These are phyloP conservation scores for Phrynosoma platyrhinos DNA, from an alignment of 2,113 vertebrate species.

Conservation along the genomic window DNA sequence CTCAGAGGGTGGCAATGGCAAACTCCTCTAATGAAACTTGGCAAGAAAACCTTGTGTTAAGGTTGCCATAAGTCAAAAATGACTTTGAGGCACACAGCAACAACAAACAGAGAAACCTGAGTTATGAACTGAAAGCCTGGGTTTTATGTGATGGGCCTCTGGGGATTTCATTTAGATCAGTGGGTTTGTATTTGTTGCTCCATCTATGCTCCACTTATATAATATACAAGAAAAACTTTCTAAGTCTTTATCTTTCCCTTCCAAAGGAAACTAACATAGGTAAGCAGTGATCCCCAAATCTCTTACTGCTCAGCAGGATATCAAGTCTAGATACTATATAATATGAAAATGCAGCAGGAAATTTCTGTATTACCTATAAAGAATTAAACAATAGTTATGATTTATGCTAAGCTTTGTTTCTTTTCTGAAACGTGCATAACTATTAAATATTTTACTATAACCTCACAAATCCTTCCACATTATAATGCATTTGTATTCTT, in stretches of 20 bases:
- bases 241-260: not conserved
- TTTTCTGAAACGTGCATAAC: not conserved
- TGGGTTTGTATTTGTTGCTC: not conserved
- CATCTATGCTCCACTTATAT: not conserved
- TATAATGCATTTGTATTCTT: too few relatives aligned
- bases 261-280: not conserved
- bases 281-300: not conserved
- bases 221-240: too few relatives aligned
- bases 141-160: not conserved
- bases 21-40: too few relatives aligned
- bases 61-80: too few relatives aligned
- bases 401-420: not conserved
- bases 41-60: too few relatives aligned
- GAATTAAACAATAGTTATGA: slow-evolving; percentile 35
- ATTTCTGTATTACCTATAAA: not conserved
- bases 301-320: not conserved
- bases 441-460: not conserved
- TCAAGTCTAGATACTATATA: not conserved
- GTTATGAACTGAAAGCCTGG: not conserved
- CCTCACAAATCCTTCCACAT: too few relatives aligned
- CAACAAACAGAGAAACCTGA: not conserved
- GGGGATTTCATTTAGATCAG: not conserved
- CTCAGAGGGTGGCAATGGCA: too few relatives aligned
- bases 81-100: too few relatives aligned
- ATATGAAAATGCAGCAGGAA: not conserved